phyloP scores from a whole-genome alignment of 2,113 vertebrate species.

The Chinchilla lanigera region DNA sequence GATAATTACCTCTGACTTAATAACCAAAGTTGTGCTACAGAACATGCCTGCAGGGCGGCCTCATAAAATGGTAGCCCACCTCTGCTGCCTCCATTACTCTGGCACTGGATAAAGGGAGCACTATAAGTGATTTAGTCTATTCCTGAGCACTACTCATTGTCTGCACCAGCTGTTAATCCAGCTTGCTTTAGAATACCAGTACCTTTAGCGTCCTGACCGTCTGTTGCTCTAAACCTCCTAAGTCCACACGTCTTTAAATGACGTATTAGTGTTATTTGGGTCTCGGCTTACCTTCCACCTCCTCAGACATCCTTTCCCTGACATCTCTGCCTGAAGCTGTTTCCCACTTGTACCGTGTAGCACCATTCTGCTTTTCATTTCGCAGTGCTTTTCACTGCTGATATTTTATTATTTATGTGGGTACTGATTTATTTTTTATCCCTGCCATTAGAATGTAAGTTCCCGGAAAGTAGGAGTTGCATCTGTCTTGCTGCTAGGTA shows the following conservation, averaged over 20 bases:
- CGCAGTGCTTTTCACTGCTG: neutral
- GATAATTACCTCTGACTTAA: neutral
- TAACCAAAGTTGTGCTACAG: neutral
- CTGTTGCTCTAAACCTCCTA: neutral
- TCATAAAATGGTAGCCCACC: neutral
- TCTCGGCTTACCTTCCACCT: neutral
- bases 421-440: slow-evolving; percentile 18
- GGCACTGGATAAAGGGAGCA: neutral
- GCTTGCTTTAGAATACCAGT: neutral
- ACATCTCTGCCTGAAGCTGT: neutral
- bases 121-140: neutral
- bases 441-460: neutral
- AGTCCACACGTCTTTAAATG: neutral
- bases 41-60: neutral
- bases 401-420: neutral
- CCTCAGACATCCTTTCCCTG: neutral
- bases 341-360: neutral
- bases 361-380: neutral
- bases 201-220: neutral
- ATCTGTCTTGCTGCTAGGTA: neutral
- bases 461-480: neutral
- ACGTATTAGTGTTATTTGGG: neutral
- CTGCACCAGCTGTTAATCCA: neutral
- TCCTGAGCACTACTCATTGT: neutral
- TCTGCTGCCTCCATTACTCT: neutral